Evolutionary conservation across 2,888 invertebrate genomes (phyloP), one percentile per base, ranked within the genome.

Genomic region (Brachypalpus laphriformis): DNA sequence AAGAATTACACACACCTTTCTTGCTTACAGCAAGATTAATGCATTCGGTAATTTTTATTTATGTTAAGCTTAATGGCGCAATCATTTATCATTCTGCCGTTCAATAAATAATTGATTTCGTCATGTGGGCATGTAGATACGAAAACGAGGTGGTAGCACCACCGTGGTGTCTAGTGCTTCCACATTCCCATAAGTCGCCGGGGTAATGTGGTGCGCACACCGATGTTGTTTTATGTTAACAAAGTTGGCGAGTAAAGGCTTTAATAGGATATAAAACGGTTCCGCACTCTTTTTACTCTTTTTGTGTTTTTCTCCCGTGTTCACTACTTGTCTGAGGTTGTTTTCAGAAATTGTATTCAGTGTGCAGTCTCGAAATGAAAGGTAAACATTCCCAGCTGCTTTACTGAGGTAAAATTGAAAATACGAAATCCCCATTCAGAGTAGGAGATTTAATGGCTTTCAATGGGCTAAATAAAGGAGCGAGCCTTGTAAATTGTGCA

Each of bases 51-150:
- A 85, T 87, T 87, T 82, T 75, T 87, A 87, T 87, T 86, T 86
- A 82, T 82, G 87, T 82, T 86, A 82, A 86, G 85, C 85, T 87
- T 87, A 87, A 87, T 87, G 87, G 82, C 42, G 78, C 81, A 78
- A 86, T 74, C 85, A 87, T 87, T 87, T 85, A 87, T 87, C 87
- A 87, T 81, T 59, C 68, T 77, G 72, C 49, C 61, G 78, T 74
- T 83, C 70, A 45, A 78, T 83, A 83, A 83, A 83, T 78, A 78
- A 83, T 74, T 83, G 83, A 83, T 83, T 83, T 83, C 83, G 74
- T 75, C 74, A 83, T 83, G 78, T 82, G 72, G 71, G 25, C 66
- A 34, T 47, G 68, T 61, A 56, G 61, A 70, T 34, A 31, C 22
- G n/a, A n/a, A n/a, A n/a, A 49, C 31, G 9, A 9, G 18, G 9